Percentiles rank a stretch among this genome's conserved stretches.
Evolutionary conservation across 2,113 vertebrate species (phyloP).

Genomic region (Charadrius vociferus): DNA sequence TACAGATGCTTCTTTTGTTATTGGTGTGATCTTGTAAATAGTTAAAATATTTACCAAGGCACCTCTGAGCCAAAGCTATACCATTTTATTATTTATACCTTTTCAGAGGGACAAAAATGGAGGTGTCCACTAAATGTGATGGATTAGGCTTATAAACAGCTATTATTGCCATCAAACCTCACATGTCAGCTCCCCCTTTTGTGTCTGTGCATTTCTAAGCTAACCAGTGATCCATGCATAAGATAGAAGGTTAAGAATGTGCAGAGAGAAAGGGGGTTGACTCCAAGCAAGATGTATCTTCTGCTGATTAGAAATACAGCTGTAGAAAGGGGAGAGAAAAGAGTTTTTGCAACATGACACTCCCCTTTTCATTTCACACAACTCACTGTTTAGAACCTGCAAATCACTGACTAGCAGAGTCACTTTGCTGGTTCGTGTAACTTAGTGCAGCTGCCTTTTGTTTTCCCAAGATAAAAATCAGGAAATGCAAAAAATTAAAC

Average conservation of each 20-base stretch:
- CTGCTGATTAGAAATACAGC: constrained; percentile 94
- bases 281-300: constrained; percentile 93
- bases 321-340: constrained; percentile 77
- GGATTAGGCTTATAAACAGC: constrained; percentile 99
- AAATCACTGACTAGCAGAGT: constrained; percentile 56
- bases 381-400: constrained; percentile 50
- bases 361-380: constrained; percentile 55
- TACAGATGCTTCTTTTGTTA: constrained; percentile 98
- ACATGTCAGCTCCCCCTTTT: constrained; percentile 96
- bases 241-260: constrained; percentile 95
- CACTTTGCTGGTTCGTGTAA: constrained; percentile 68
- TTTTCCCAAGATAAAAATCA: constrained; percentile 79
- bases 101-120: constrained; percentile 97
- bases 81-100: constrained; percentile 99
- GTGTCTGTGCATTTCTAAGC: constrained; percentile 96
- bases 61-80: constrained; percentile 82
- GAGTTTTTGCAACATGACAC: constrained; percentile 57
- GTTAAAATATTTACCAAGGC: constrained; percentile 99
- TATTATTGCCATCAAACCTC: constrained; percentile 97
- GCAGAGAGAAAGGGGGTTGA: constrained; percentile 86
- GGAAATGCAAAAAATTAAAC: constrained; percentile 77
- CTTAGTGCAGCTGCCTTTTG: constrained; percentile 74
- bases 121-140: constrained; percentile 99
- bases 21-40: constrained; percentile 94
- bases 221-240: constrained; percentile 98